These are phyloP conservation scores for Synergus laeviventris DNA, from an alignment of 2,888 invertebrate genomes.

Conservation along the genomic window DNA sequence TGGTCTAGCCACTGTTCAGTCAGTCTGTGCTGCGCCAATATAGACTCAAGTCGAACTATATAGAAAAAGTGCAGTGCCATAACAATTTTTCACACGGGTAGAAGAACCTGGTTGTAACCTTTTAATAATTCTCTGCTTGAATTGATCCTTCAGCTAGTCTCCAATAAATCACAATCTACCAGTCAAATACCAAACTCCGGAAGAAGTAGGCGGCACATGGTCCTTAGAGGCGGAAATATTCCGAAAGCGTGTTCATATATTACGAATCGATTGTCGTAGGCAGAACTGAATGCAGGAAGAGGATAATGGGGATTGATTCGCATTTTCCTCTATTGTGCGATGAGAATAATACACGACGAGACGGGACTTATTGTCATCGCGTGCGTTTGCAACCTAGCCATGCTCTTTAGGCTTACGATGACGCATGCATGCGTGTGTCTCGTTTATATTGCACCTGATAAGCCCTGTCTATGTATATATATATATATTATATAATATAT, in stretches of 20 bases:
- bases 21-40: too few species aligned
- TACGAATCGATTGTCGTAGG: conserved; percentile 29
- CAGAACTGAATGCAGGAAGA: conserved; percentile 13
- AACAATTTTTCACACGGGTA: too few species aligned
- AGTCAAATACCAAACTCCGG: conserved; percentile 27
- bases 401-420: conserved; percentile 25
- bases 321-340: conserved; percentile 36
- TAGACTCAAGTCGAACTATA: too few species aligned
- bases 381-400: conserved; percentile 15
- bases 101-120: neutral
- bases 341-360: conserved; percentile 35
- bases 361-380: conserved; percentile 29
- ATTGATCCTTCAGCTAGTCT: neutral
- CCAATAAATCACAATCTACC: conserved; percentile 21
- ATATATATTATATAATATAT: neutral
- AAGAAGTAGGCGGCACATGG: conserved; percentile 27
- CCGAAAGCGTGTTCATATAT: conserved; percentile 35
- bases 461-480: conserved; percentile 34
- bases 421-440: conserved; percentile 46
- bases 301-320: conserved; percentile 38
- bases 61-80: too few species aligned
- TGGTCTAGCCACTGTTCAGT: too few species aligned
- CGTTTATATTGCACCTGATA: conserved; percentile 55
- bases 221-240: conserved; percentile 36
- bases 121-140: neutral